These are phyloP conservation scores for Zygaena filipendulae DNA, from an alignment of 2,888 invertebrate species.

Conservation along the genomic window DNA sequence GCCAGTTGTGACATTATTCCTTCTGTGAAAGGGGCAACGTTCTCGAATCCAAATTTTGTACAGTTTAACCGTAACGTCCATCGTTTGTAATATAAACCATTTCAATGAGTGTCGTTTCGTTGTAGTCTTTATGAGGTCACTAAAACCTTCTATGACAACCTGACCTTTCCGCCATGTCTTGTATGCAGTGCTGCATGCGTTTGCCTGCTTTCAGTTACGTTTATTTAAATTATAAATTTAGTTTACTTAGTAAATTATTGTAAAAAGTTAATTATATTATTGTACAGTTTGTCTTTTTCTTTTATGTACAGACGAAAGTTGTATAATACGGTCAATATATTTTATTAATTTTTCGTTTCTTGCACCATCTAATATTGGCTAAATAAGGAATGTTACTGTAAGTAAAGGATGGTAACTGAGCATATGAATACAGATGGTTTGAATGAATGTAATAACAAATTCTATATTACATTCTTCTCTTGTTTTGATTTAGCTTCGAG, in stretches of 20 bases:
- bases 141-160: slow-evolving; percentile 73
- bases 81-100: slow-evolving; percentile 67
- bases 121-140: slow-evolving; percentile 67
- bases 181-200: slow-evolving; percentile 73
- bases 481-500: slow-evolving; percentile 58
- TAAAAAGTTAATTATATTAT: slow-evolving; percentile 58
- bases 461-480: slow-evolving; percentile 38
- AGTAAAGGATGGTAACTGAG: slow-evolving; percentile 43
- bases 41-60: slow-evolving; percentile 68
- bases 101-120: slow-evolving; percentile 78
- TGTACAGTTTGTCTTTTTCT: slow-evolving; percentile 64
- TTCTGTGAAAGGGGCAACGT: slow-evolving; percentile 89
- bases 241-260: slow-evolving; percentile 65
- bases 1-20: slow-evolving; percentile 86
- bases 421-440: slow-evolving; percentile 40
- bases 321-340: slow-evolving; percentile 66
- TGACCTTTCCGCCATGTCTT: slow-evolving; percentile 74
- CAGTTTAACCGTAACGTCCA: slow-evolving; percentile 64
- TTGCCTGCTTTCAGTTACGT: slow-evolving; percentile 78
- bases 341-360: slow-evolving; percentile 74
- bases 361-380: slow-evolving; percentile 76
- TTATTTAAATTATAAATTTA: slow-evolving; percentile 65
- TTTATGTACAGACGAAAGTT: slow-evolving; percentile 63
- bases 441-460: slow-evolving; percentile 33
- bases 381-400: slow-evolving; percentile 76